Evolutionary conservation across 2,797 vertebrate genomes (phyloP), one percentile per base, ranked within the genome.

Genomic region (Amniataba percoides): DNA sequence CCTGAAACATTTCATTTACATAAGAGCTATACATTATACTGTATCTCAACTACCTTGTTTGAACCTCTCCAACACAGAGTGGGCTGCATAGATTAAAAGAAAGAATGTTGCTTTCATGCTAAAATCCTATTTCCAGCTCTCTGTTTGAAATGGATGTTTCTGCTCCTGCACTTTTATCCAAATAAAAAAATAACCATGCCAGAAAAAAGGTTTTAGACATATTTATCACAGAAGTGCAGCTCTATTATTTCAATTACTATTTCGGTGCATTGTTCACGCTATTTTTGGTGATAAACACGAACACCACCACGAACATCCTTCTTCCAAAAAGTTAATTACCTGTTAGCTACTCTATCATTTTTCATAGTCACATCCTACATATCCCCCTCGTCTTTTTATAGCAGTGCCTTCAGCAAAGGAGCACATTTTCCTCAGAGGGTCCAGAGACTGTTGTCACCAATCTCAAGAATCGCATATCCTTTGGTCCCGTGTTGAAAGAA

Each of bases 391-490:
- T 83, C 69, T 75, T 81, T 80, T 77, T 68, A 48, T 57, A 92
- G 87, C 84, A 80, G 63, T 89, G 87, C 63, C 59, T 87, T 71
- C 73, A 87, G 81, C 80, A 77, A 61, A 86, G 88, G 75, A 81
- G 73, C 51, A 31, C 64, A 5, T 82, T 77, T 71, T 40, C 82
- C 56, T 71, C 11, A 4, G 71, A 89, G 65, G 69, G 58, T 81
- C 65, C 64, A 43, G 65, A 77, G 58, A 70, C 76, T 49, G 62
- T 83, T 73, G 77, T 81, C 64, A 73, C 80, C 80, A 84, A 78
- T 89, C 84, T 86, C 21, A 84, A 79, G 76, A 93, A 94, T 81
- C 84, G 80, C 63, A 92, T 93, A 83, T 93, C 90, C 55, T 93
- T 93, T 74, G 89, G 90, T 78, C 88, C 89, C 40, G 64, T 89